Conservation (phyloP, 2,888 invertebrate species). For the Thysanoteuthis rhombus region DNA sequence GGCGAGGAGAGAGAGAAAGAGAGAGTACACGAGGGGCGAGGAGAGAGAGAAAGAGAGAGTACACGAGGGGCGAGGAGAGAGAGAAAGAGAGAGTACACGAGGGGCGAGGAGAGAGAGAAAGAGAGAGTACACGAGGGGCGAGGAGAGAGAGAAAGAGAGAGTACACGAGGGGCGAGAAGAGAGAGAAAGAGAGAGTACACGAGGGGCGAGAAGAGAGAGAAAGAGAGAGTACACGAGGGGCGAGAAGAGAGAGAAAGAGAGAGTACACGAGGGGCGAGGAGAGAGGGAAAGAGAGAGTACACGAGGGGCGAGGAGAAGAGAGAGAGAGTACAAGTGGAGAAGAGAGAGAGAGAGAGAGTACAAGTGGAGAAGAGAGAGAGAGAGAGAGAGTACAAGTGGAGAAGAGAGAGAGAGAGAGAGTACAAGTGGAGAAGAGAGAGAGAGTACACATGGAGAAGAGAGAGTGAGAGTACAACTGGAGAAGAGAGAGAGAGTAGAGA, state of each 20-base stretch:
- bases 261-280: not conserved
- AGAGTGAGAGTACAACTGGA: not conserved
- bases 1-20: not conserved
- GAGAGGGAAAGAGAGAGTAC: not conserved
- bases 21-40: no score
- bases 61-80: rapidly evolving
- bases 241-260: not conserved
- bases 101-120: not conserved
- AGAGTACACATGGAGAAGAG: not conserved
- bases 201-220: not conserved
- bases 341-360: no score
- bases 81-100: no score
- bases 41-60: not conserved
- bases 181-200: no score
- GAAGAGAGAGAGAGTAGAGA: not conserved
- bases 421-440: no score
- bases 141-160: not conserved
- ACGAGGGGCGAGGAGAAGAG: not conserved
- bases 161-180: not conserved
- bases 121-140: not conserved
- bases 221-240: not conserved
- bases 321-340: not conserved
- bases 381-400: no score
- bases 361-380: not conserved
- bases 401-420: not conserved